Evolutionary conservation across 2,888 invertebrate species (phyloP), one percentile per base, ranked within the genome.

Genomic region (Leucophenga maculata): DNA sequence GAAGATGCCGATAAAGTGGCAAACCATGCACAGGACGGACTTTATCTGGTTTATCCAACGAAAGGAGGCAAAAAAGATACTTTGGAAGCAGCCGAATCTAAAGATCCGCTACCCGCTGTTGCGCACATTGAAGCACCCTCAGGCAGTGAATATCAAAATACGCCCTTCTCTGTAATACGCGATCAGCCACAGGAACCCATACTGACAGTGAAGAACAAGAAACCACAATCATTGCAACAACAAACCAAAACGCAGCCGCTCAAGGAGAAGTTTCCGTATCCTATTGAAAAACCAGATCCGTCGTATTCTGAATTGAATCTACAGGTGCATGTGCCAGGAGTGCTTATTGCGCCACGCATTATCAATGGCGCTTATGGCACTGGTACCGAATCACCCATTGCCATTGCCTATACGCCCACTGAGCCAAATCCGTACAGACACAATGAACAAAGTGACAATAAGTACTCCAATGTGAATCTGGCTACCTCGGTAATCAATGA

Each of bases 391-490:
- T 90, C 91, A 16, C 92, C 92, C 0, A 92, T 92, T 46, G 92
- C 93, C 0, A 91, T 92, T 65, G 92, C 92, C 0, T 92, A 92
- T 75, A 92, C 92, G 0, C 92, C 92, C 6, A 92, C 92, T 0
- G 83, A 90, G 87, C 83, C 90, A 67, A 84, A 86, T 79, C 64
- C 77, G n/a, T 80, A 76, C 65, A 77, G 74, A 44, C 80, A 74
- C 20, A 52, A 9, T 18, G 68, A 16, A 3, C 46, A 32, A 13
- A 72, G 32, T 20, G 68, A 31, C 14, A 68, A 78, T 9, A 87
- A 88, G 74, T 90, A 86, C 74, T 89, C 90, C 1, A 88, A 88
- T 78, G 89, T 90, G 0, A 90, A 90, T 76, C 86, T 89, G 69
- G 90, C 88, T 14, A 86, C 89, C 54, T 86, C 89, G 1, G 90